Percentiles rank a stretch among this genome's conserved stretches.
Evolutionary conservation across 1,140 invertebrate species (phyloP).

Genomic region (Cydia pomonella): DNA sequence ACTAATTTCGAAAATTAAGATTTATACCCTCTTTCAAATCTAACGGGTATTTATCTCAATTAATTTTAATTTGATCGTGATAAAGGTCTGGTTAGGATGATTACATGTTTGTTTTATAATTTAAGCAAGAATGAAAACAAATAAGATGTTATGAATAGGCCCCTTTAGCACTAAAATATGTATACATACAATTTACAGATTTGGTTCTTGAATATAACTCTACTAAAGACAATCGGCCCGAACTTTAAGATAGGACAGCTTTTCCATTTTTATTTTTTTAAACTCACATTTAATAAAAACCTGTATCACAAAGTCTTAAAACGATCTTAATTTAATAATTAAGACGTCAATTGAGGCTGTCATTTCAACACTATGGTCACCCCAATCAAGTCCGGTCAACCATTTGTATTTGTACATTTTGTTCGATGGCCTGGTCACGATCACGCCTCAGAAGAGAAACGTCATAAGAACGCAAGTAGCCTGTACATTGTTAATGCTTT

Average conservation of each 20-base stretch:
- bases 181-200: too few species aligned
- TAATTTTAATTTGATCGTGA: constrained; percentile 2
- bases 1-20: background rate
- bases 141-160: background rate
- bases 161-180: too few species aligned
- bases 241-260: too few species aligned
- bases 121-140: background rate
- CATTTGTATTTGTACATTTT: too few species aligned
- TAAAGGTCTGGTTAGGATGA: constrained; percentile 3
- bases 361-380: background rate
- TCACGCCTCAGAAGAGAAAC: background rate
- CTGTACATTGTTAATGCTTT: background rate
- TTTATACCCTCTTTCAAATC: background rate
- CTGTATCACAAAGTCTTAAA: background rate
- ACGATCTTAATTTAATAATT: background rate
- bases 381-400: constrained; percentile 8
- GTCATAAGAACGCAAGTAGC: background rate
- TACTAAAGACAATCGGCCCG: too few species aligned
- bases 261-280: too few species aligned
- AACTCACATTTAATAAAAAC: too few species aligned
- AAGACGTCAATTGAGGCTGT: background rate
- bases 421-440: background rate
- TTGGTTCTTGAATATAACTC: too few species aligned
- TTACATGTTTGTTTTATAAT: background rate
- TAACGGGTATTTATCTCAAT: constrained; percentile 1